phyloP scores from a whole-genome alignment of 2,888 invertebrate genomes.

The Lasioglossum vierecki region DNA sequence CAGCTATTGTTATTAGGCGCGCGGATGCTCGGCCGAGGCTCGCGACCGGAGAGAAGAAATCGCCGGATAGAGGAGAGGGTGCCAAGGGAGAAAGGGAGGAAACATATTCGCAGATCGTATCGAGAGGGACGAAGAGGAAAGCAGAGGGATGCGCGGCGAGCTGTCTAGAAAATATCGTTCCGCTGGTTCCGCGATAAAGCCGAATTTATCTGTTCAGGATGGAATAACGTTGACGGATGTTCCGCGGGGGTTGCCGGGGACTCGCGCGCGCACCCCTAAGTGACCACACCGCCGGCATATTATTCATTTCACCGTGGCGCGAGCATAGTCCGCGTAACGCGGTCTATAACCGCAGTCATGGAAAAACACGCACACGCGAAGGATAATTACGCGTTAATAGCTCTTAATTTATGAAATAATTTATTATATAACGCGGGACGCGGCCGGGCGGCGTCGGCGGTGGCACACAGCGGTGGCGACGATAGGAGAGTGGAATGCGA shows the following conservation, averaged over 20 bases:
- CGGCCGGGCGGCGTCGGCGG: slow-evolving; percentile 38
- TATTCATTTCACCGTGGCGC: slow-evolving; percentile 58
- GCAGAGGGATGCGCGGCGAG: not conserved
- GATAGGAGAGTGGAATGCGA: slow-evolving; percentile 20
- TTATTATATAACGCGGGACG: slow-evolving; percentile 75
- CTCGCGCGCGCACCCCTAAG: slow-evolving; percentile 52
- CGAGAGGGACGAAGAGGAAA: not conserved
- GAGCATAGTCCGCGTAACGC: slow-evolving; percentile 66
- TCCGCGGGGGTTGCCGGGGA: slow-evolving; percentile 31
- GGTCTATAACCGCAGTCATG: slow-evolving; percentile 71
- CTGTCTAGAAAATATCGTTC: slow-evolving; percentile 33
- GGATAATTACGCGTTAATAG: slow-evolving; percentile 78
- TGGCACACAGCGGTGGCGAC: slow-evolving; percentile 23
- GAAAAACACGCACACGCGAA: slow-evolving; percentile 76
- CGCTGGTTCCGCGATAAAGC: slow-evolving; percentile 44
- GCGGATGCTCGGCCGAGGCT: not conserved
- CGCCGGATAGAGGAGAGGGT: not conserved
- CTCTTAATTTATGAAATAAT: slow-evolving; percentile 79
- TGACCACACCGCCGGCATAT: slow-evolving; percentile 61
- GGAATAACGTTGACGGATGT: slow-evolving; percentile 59
- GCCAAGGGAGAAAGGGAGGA: not conserved
- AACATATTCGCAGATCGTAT: too few relatives aligned
- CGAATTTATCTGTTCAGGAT: slow-evolving; percentile 57
- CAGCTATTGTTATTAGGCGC: slow-evolving; percentile 47
- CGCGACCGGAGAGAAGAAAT: slow-evolving; percentile 1